Evolutionary conservation across 2,797 vertebrate species (phyloP).

Genomic region (Mus spretus): DNA sequence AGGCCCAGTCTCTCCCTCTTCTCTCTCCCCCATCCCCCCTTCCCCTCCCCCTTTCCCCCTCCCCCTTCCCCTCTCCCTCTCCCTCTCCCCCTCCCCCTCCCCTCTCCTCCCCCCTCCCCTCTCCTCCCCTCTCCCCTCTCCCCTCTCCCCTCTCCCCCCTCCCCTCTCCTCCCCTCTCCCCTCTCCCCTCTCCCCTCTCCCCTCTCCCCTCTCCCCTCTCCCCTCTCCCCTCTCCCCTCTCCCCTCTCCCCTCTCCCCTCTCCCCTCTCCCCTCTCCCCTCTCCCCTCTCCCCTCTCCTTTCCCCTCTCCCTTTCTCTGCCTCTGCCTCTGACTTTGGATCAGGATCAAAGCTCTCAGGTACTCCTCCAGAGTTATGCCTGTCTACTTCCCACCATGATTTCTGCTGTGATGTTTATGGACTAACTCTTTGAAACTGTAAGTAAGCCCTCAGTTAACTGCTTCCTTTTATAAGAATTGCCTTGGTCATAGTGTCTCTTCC

Average conservation of each 20-base stretch:
- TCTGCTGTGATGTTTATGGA: not conserved
- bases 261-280: not conserved
- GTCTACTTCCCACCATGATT: not conserved
- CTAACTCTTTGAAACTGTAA: not conserved
- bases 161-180: not conserved
- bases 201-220: too few species aligned
- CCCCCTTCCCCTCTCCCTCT: not conserved
- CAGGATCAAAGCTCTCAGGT: not conserved
- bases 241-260: not conserved
- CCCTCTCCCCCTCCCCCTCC: not conserved
- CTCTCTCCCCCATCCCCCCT: too few species aligned
- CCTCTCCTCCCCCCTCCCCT: not conserved
- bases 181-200: not conserved
- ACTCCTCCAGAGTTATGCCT: not conserved
- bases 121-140: not conserved
- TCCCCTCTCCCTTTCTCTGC: not conserved
- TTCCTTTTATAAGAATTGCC: not conserved
- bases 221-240: too few species aligned
- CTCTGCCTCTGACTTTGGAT: not conserved
- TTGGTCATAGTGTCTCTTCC: not conserved
- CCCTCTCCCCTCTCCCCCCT: too few species aligned
- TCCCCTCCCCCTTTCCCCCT: not conserved
- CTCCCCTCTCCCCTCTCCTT: not conserved
- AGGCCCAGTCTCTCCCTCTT: too few species aligned
- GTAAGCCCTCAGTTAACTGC: not conserved